Percentiles rank a stretch among this genome's conserved stretches.
These are phyloP conservation scores for Istiophorus platypterus DNA, from an alignment of 2,113 vertebrate species.

Conservation along the genomic window DNA sequence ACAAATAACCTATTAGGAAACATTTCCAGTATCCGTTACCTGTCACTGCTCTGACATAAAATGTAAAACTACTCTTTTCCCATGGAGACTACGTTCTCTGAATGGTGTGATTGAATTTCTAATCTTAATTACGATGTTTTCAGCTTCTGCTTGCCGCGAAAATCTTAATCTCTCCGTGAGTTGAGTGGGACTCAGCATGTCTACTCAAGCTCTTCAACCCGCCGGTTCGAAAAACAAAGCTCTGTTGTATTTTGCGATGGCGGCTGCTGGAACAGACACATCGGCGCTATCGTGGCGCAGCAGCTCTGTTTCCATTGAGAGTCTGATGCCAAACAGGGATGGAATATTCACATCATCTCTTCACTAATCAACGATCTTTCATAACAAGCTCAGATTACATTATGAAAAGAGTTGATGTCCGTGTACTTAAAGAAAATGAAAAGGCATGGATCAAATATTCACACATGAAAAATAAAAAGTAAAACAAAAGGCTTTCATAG, in stretches of 20 bases:
- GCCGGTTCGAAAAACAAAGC: constrained; percentile 28
- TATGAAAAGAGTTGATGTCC: not conserved
- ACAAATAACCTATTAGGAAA: constrained; percentile 1
- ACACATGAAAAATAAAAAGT: not conserved
- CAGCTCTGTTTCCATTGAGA: constrained; percentile 16
- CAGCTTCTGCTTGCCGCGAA: not conserved
- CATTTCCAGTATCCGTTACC: not conserved
- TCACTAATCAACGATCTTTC: not conserved
- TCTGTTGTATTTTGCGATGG: constrained; percentile 12
- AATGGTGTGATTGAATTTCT: not conserved
- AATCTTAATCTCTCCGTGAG: not conserved
- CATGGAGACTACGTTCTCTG: not conserved
- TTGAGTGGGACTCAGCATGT: not conserved
- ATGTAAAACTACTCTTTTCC: not conserved
- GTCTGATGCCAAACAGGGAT: not conserved
- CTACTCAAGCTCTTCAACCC: not conserved
- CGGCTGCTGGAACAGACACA: not conserved
- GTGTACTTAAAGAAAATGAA: not conserved
- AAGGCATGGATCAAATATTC: not conserved
- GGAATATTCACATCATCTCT: not conserved
- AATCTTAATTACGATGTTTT: not conserved
- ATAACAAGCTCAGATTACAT: not conserved
- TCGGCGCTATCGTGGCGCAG: not conserved
- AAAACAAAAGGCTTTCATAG: not conserved
- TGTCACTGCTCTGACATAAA: not conserved